phyloP scores from a whole-genome alignment of 2,888 invertebrate species.

The Drosophila macrospina region DNA sequence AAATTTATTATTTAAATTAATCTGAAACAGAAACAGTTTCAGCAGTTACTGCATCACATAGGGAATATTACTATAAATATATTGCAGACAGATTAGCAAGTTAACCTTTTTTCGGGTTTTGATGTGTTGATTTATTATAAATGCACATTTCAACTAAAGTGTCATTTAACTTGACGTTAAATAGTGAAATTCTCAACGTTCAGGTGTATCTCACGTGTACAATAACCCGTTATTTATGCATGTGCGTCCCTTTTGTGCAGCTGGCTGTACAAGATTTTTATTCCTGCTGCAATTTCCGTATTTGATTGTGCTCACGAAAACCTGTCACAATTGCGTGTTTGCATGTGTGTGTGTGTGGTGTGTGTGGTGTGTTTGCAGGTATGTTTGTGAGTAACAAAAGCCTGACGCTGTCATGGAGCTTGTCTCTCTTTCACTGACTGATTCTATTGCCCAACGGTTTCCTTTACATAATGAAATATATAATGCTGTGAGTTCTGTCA shows the following conservation, averaged over 20 bases:
- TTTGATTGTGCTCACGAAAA: slow-evolving; percentile 7
- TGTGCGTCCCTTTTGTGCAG: slow-evolving; percentile 44
- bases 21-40: background rate
- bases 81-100: slow-evolving; percentile 27
- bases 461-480: slow-evolving; percentile 68
- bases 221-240: slow-evolving; percentile 71
- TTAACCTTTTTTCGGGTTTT: background rate
- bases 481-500: slow-evolving; percentile 62
- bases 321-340: slow-evolving; percentile 2
- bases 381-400: slow-evolving; percentile 15
- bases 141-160: slow-evolving; percentile 39
- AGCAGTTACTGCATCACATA: no score
- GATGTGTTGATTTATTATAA: slow-evolving; percentile 58
- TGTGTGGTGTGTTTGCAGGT: slow-evolving; percentile 14
- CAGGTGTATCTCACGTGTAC: slow-evolving; percentile 61
- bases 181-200: slow-evolving; percentile 1
- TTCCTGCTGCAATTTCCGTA: slow-evolving; percentile 16
- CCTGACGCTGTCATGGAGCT: slow-evolving; percentile 13
- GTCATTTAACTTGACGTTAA: slow-evolving; percentile 33
- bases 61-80: background rate
- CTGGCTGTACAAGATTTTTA: slow-evolving; percentile 18
- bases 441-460: background rate
- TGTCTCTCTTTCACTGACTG: slow-evolving; percentile 10
- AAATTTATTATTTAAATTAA: background rate
- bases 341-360: slow-evolving; percentile 5